Evolutionary conservation across 2,113 vertebrate genomes (phyloP).

Genomic region (Catharus minimus): DNA sequence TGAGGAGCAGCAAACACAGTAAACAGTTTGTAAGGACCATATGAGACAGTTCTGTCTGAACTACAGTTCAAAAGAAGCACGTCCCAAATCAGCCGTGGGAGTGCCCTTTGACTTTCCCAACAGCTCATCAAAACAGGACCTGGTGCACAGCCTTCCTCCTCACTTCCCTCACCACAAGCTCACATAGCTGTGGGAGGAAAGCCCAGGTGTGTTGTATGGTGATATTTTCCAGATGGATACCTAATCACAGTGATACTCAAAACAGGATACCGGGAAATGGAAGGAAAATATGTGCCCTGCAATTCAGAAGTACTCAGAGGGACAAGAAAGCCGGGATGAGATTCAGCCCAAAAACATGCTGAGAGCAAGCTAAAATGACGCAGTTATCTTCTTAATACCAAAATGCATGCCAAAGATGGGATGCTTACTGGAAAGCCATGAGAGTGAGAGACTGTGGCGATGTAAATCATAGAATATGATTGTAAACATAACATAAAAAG

Average conservation of each 20-base stretch:
- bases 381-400: neutral
- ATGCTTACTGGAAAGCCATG: neutral
- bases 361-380: neutral
- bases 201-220: conserved; percentile 41
- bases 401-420: neutral
- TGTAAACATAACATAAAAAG: neutral
- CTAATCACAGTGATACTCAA: neutral
- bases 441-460: neutral
- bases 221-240: conserved; percentile 3
- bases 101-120: conserved; percentile 28
- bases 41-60: conserved; percentile 13
- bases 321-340: neutral
- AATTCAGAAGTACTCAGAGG: neutral
- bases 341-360: neutral
- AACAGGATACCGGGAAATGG: neutral
- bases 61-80: conserved; percentile 42
- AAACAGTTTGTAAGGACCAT: neutral
- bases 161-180: conserved; percentile 23
- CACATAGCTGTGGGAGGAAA: conserved; percentile 30
- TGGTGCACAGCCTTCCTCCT: conserved; percentile 16
- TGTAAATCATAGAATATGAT: neutral
- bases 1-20: neutral
- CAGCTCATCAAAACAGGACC: neutral
- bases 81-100: conserved; percentile 7
- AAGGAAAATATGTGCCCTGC: neutral